phyloP scores from a whole-genome alignment of 2,113 vertebrate genomes.

The Leiothrix lutea region DNA sequence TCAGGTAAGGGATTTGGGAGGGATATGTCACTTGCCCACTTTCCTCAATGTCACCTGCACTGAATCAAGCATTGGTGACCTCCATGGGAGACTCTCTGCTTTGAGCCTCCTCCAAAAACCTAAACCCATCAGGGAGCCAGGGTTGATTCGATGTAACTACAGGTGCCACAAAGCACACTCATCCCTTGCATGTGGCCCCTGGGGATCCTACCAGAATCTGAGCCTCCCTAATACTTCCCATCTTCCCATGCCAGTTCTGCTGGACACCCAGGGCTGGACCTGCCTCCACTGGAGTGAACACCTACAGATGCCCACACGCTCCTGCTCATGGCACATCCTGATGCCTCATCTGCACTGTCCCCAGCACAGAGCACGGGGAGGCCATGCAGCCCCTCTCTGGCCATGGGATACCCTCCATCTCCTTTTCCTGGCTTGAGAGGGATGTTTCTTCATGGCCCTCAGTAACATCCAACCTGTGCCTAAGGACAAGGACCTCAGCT shows the following conservation, averaged over 20 bases:
- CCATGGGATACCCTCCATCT: not conserved
- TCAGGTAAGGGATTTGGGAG: not conserved
- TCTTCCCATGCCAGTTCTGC: not conserved
- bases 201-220: fast-evolving
- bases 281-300: not conserved
- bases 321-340: not conserved
- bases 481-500: not conserved
- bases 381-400: fast-evolving
- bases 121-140: not conserved
- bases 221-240: not conserved
- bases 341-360: not conserved
- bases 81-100: not conserved
- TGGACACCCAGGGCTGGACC: not conserved
- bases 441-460: not conserved
- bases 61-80: not conserved
- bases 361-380: fast-evolving
- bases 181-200: not conserved
- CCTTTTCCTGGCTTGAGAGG: fast-evolving
- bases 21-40: not conserved
- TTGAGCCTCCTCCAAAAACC: not conserved
- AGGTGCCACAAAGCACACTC: not conserved
- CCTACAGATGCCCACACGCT: not conserved
- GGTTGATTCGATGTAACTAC: not conserved
- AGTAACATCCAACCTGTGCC: not conserved
- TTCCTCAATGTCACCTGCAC: not conserved